These are phyloP conservation scores for Rhipidura dahli DNA, from an alignment of 2,113 vertebrate species.

Conservation along the genomic window DNA sequence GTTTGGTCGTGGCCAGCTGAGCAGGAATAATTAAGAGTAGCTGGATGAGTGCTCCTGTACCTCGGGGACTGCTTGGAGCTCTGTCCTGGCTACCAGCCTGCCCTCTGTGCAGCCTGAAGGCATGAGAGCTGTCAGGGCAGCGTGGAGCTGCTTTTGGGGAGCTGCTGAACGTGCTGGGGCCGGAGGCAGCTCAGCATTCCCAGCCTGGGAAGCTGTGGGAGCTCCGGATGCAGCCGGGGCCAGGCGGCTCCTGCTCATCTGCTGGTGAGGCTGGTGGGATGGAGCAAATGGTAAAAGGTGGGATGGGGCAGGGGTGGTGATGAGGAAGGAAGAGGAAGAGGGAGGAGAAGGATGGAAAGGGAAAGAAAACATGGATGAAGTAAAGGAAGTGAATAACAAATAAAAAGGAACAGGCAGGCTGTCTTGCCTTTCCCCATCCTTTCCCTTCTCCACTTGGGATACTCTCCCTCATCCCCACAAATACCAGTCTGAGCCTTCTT, in stretches of 20 bases:
- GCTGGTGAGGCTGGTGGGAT: not conserved
- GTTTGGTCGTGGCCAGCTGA: conserved; percentile 43
- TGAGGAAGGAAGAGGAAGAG: not conserved
- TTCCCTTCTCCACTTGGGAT: not conserved
- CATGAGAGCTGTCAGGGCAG: fast-evolving
- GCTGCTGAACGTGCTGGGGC: not conserved
- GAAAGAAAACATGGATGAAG: not conserved
- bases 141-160: not conserved
- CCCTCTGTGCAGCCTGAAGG: not conserved
- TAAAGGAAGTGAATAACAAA: not conserved
- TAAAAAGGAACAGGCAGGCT: not conserved
- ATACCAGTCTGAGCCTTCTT: not conserved
- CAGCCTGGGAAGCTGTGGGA: not conserved
- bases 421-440: not conserved
- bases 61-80: not conserved
- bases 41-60: conserved; percentile 13
- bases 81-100: not conserved
- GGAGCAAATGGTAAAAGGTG: not conserved
- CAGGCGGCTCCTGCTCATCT: not conserved
- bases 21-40: conserved; percentile 22
- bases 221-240: fast-evolving
- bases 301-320: not conserved
- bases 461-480: not conserved
- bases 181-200: not conserved
- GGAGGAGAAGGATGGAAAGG: not conserved